Base-by-base conservation (phyloP, 2,113 vertebrate genomes). In the Raja brachyura region DNA sequence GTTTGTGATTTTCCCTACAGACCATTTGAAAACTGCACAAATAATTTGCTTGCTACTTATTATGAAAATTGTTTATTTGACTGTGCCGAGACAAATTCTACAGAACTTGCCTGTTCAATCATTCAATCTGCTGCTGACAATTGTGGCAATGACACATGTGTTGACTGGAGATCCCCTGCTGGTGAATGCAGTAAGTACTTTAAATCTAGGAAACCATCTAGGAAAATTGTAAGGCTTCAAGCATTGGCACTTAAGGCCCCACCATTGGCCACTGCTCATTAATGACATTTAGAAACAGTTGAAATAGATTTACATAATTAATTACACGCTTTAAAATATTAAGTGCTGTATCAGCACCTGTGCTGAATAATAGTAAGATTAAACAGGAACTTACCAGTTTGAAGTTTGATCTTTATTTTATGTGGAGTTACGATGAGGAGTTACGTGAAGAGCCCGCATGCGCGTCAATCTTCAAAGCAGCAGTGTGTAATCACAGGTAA, bases 151-250 rank as follows among this genome's bases (percentile, higher is more conserved):
- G 9, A 33, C 7, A 25, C 20, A 56, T 90, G 85, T 31, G 59
- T 90, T 33, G 59, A 68, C 25, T 90, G 85, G 85, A 90, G 85
- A 33, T 18, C 28, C 33, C 31, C 13, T 18, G 3, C 20, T 33
- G n/a, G 31, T 90, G n/a, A 31, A 90, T 90, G 85, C 20, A 6
- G 85, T 90, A 33, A 90, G 85, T 66, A 90, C n/a, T 31, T 14
- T 90, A 2, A 31, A 66, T 16, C 9, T 14, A 88, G 61, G 25
- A 33, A 61, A 66, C 59, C 22, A 22, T 56, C 20, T 25, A n/a
- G n/a, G n/a, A n/a, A n/a, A n/a, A n/a, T n/a, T n/a, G n/a, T n/a
- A n/a, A n/a, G 39, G 39, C 39, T 48, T 48, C 39, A 48, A 48
- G 39, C 39, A 48, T 48, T 48, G 39, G 39, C 39, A 48, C 39